Evolutionary conservation across 2,797 vertebrate species (phyloP).

Genomic region (Enoplosus armatus): DNA sequence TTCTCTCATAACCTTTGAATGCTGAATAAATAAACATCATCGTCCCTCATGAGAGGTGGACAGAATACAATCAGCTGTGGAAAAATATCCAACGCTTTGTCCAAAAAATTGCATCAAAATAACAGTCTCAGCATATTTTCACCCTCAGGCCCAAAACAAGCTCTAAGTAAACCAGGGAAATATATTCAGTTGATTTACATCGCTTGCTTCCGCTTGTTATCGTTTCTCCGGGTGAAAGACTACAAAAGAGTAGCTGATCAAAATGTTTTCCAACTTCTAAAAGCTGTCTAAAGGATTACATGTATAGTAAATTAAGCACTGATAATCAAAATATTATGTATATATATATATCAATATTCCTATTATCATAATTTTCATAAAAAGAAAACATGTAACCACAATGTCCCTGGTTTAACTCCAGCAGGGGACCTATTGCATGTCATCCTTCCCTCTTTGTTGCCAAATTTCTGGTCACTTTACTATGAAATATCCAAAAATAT

Average conservation of each 20-base stretch:
- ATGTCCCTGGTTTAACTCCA: too few relatives aligned
- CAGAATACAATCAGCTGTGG: constrained; percentile 7
- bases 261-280: neutral
- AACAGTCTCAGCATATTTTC: constrained; percentile 10
- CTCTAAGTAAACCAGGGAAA: neutral
- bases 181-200: neutral
- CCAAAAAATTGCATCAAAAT: neutral
- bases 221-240: neutral
- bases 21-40: constrained; percentile 39
- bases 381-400: neutral
- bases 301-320: neutral
- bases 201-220: neutral
- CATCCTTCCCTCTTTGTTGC: too few relatives aligned
- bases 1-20: constrained; percentile 37
- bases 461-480: too few relatives aligned
- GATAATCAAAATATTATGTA: neutral
- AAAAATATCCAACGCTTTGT: constrained; percentile 6
- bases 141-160: neutral
- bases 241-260: neutral
- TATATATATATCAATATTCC: too few relatives aligned
- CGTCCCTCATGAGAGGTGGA: constrained; percentile 9
- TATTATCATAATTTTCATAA: neutral
- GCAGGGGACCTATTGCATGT: too few relatives aligned
- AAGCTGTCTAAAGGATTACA: neutral
- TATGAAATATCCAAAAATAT: too few relatives aligned